phyloP scores from a whole-genome alignment of 1,140 invertebrate genomes.

The Drosophila kanapiae region DNA sequence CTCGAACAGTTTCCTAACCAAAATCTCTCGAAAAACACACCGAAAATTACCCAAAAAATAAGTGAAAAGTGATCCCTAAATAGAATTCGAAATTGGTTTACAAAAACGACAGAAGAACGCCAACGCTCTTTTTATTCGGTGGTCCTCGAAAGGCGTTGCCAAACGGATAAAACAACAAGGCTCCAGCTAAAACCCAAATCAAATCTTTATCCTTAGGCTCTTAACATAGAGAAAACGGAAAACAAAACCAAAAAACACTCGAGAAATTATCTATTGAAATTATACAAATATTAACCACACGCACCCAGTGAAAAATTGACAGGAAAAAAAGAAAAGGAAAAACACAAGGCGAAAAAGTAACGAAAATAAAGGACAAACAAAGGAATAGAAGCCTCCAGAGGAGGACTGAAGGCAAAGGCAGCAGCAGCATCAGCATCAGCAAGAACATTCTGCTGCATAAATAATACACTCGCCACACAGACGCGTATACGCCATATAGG shows the following conservation, averaged over 20 bases:
- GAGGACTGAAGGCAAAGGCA: conserved; percentile 14
- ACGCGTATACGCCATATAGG: conserved; percentile 60
- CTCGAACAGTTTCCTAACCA: conserved; percentile 17
- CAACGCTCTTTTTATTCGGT: conserved; percentile 37
- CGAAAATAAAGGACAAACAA: conserved; percentile 40
- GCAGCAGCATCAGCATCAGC: conserved; percentile 33
- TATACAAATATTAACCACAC: conserved; percentile 63
- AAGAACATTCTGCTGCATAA: conserved; percentile 68
- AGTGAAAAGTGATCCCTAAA: conserved; percentile 29
- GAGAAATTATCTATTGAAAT: conserved; percentile 16
- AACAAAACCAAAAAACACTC: conserved; percentile 13
- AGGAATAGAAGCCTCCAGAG: conserved; percentile 44
- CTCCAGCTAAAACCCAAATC: conserved; percentile 15
- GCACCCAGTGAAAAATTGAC: conserved; percentile 40
- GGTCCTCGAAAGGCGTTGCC: conserved; percentile 65
- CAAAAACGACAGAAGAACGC: conserved; percentile 15
- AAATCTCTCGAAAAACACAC: conserved; percentile 31
- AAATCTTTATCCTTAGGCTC: conserved; percentile 16
- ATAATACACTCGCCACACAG: conserved; percentile 68
- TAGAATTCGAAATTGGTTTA: conserved; percentile 12
- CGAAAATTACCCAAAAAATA: conserved; percentile 11
- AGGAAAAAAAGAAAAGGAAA: conserved; percentile 23
- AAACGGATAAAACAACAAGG: conserved; percentile 51
- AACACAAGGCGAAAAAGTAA: conserved; percentile 15
- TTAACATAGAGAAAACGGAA: conserved; percentile 23